Conservation (phyloP, 2,888 invertebrate genomes). For the Sarcophaga carnaria region DNA sequence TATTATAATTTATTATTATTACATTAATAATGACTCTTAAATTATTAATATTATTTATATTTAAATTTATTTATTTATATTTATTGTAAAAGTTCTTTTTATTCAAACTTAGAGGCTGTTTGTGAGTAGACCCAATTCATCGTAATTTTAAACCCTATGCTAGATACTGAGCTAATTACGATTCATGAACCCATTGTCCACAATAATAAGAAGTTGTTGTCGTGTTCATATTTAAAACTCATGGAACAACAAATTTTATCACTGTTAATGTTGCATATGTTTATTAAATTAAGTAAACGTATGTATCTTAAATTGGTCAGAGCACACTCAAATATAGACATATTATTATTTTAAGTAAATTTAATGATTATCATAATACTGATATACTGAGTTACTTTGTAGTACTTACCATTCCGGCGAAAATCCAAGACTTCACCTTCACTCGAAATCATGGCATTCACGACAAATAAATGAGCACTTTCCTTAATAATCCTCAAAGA, state of each 20-base stretch:
- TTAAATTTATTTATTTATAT: neutral
- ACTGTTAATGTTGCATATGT: no score
- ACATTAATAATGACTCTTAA: neutral
- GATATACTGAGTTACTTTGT: neutral
- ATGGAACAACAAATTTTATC: no score
- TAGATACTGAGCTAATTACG: no score
- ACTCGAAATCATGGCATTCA: slow-evolving; percentile 92
- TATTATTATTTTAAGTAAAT: neutral
- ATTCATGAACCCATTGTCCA: no score
- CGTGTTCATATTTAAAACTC: no score
- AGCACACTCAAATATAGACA: no score
- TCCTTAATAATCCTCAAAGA: slow-evolving; percentile 87
- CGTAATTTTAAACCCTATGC: no score
- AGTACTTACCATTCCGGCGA: slow-evolving; percentile 82
- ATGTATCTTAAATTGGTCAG: no score
- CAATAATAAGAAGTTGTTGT: no score
- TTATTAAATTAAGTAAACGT: no score
- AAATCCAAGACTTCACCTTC: slow-evolving; percentile 95
- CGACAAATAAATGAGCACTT: slow-evolving; percentile 86
- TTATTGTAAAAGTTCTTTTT: no score
- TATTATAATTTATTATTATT: slow-evolving; percentile 9
- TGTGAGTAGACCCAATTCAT: no score
- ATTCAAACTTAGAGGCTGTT: neutral
- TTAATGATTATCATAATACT: neutral
- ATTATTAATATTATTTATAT: neutral